Conservation (phyloP, 2,888 invertebrate genomes). For the Pseudolycoriella hygida region DNA sequence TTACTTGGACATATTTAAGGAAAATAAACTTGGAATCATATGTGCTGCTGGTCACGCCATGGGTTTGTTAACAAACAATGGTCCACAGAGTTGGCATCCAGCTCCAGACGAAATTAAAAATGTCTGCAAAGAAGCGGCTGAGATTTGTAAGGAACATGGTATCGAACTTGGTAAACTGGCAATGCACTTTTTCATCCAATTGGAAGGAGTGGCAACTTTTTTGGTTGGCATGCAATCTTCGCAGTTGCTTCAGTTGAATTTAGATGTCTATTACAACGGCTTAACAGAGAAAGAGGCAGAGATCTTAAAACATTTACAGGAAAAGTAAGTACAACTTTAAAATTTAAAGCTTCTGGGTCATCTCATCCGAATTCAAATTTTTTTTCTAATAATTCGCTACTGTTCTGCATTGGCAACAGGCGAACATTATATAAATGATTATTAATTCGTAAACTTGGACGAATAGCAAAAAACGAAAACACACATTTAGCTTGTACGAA, state of each 20-base stretch:
- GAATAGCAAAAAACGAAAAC: too few species aligned
- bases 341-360: too few species aligned
- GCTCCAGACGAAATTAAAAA: conserved; percentile 44
- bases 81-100: conserved; percentile 68
- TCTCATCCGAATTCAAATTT: too few species aligned
- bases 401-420: too few species aligned
- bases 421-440: too few species aligned
- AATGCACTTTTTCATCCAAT: conserved; percentile 41
- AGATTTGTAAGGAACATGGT: conserved; percentile 43
- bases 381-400: too few species aligned
- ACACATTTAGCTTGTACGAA: too few species aligned
- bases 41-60: conserved; percentile 69
- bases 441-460: too few species aligned
- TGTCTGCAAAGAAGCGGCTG: conserved; percentile 40
- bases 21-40: conserved; percentile 52
- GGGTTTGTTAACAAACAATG: conserved; percentile 61
- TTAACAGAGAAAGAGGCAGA: conserved; percentile 44
- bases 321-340: conserved; percentile 31
- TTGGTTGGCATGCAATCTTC: conserved; percentile 59
- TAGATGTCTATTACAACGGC: conserved; percentile 44
- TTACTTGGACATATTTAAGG: conserved; percentile 48
- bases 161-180: conserved; percentile 58
- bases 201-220: conserved; percentile 46
- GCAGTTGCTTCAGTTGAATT: conserved; percentile 40
- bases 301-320: conserved; percentile 41